Base-by-base conservation (phyloP, 35 echinoderm and acorn worm genomes). In the Holothuria glaberrima region DNA sequence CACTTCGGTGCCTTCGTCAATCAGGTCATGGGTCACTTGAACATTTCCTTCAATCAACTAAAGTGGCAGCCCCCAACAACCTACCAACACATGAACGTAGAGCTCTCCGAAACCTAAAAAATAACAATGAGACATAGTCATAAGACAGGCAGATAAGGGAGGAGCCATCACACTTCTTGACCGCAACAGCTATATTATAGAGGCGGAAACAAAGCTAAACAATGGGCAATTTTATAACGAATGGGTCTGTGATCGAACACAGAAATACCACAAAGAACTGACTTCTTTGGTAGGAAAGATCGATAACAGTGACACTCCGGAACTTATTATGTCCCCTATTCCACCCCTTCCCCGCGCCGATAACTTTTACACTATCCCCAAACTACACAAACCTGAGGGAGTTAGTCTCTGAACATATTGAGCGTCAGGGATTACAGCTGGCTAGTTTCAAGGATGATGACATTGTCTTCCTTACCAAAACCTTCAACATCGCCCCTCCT, bases 311-410 rank as follows among this genome's bases (percentile, higher is more conserved):
- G 27, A 84, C 56, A 60, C 56, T 30, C 18, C 0, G 45, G 46
- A 56, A 60, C 29, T 32, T 19, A 18, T 48, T 48, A 84, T 17
- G 18, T 54, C 46, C 29, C 58, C 0, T 14, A 84, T 84, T 12
- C 48, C 80, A 0, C 80, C 28, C 26, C 2, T 0, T 59, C 56
- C 80, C 28, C 18, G 38, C 0, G 44, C 80, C 16, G 80, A 50
- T 2, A 30, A 38, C 54, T 84, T 84, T 25, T 84, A 84, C 56
- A 84, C 56, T 13, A 84, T 84, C 21, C 80, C 80, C 5, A 84
- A 84, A 32, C 29, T 84, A 4, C 56, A 84, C 56, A 84, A 60
- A 61, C 26, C 59, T 25, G 28, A 14, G 5, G 27, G 44, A n/a
- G 0, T 32, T 27, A 24, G 80, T 84, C 28, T 12, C 10, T 10